These are phyloP conservation scores for Cyprinodon tularosa DNA, from an alignment of 2,113 vertebrate species.

Conservation along the genomic window DNA sequence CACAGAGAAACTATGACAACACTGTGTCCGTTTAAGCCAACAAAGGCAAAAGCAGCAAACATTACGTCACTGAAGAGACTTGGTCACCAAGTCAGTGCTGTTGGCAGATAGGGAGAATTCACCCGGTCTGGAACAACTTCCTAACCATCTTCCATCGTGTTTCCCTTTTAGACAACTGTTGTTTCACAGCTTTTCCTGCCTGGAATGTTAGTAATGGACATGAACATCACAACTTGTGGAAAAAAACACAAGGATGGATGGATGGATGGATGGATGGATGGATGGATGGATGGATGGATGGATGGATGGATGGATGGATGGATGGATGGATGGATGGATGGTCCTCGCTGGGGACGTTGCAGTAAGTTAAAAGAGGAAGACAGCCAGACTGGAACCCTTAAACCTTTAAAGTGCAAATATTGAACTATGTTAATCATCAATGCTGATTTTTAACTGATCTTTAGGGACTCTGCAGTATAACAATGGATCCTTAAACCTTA, in stretches of 20 bases:
- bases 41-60: constrained; percentile 4
- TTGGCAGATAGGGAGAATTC: neutral
- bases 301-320: neutral
- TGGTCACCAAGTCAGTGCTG: neutral
- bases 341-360: no score
- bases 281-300: neutral
- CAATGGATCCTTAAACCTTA: no score
- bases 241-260: neutral
- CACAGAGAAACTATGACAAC: neutral
- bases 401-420: no score
- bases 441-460: no score
- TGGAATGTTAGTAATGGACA: neutral
- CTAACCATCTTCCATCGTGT: neutral
- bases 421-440: no score
- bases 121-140: neutral
- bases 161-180: neutral
- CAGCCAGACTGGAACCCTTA: no score
- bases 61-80: constrained; percentile 21
- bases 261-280: neutral
- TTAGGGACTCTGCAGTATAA: no score
- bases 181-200: neutral
- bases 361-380: no score
- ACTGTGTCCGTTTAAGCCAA: constrained; percentile 45
- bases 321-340: neutral
- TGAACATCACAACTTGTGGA: neutral